Percentiles rank a stretch among this genome's conserved stretches.
Evolutionary conservation across 2,888 invertebrate species (phyloP).

Genomic region (Macaria liturata): DNA sequence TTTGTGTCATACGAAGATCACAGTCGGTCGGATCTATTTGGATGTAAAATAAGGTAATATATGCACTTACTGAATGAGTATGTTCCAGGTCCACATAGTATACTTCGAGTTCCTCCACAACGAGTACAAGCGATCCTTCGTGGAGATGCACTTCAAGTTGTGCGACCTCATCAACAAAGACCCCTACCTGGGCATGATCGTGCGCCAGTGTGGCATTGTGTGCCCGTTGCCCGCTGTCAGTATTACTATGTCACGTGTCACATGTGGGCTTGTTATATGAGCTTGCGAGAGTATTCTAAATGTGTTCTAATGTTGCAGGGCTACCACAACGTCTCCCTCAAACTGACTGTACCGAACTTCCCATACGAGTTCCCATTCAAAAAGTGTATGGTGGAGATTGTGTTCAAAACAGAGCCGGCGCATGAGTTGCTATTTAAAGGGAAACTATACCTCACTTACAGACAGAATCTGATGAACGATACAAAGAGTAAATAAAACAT

Average conservation of each 20-base stretch:
- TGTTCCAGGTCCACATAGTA: conserved; percentile 32
- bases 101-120: conserved; percentile 45
- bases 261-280: no score
- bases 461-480: neutral
- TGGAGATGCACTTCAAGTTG: conserved; percentile 40
- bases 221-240: conserved; percentile 17
- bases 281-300: no score
- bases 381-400: conserved; percentile 21
- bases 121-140: conserved; percentile 43
- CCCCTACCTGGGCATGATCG: conserved; percentile 23
- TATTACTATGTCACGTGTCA: neutral
- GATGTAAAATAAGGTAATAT: neutral
- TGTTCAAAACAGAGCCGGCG: conserved; percentile 3
- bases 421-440: conserved; percentile 1
- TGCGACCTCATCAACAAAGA: conserved; percentile 46
- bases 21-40: no score
- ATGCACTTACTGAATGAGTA: no score
- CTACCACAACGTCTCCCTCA: neutral
- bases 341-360: conserved; percentile 12
- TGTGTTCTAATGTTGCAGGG: neutral
- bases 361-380: conserved; percentile 32
- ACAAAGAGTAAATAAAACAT: no score
- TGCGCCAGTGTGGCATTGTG: conserved; percentile 23
- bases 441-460: neutral
- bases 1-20: no score